Conservation (phyloP, 2,797 vertebrate species). For the Periophthalmus magnuspinnatus region DNA sequence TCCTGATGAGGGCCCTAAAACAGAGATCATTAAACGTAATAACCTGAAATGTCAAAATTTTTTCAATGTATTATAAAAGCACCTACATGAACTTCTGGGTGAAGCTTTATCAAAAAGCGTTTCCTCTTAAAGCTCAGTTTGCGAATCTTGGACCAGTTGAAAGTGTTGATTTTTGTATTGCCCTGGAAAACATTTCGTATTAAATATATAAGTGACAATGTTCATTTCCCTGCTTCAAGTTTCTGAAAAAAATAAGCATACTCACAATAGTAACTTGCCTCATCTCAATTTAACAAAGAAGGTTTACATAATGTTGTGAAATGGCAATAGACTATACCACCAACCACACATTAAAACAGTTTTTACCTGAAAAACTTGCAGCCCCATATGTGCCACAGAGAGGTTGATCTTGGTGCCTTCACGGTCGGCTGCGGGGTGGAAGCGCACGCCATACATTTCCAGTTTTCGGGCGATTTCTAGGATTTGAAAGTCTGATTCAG, state of each 20-base stretch:
- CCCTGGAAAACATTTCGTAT: constrained; percentile 71
- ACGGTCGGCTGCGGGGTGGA: constrained; percentile 89
- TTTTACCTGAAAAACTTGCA: constrained; percentile 94
- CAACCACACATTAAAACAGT: background rate
- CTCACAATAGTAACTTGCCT: background rate
- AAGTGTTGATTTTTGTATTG: constrained; percentile 95
- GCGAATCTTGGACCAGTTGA: constrained; percentile 99
- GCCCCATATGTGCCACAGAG: constrained; percentile 91
- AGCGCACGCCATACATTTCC: constrained; percentile 95
- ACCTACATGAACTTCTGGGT: constrained; percentile 93
- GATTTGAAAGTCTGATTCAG: constrained; percentile 96
- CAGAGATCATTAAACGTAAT: constrained; percentile 2
- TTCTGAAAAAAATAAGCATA: background rate
- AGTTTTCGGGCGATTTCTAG: constrained; percentile 95
- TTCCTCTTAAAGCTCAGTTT: constrained; percentile 98
- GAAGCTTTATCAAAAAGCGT: constrained; percentile 94
- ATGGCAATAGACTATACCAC: background rate
- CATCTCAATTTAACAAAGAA: no score
- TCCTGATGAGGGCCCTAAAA: constrained; percentile 92
- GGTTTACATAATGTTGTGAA: no score
- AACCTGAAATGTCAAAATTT: background rate
- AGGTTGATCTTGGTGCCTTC: constrained; percentile 95
- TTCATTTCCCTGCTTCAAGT: background rate
- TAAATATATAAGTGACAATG: background rate
- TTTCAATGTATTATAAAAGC: constrained; percentile 10